Conservation (phyloP, 1,140 invertebrate genomes). For the Helicoverpa zea region DNA sequence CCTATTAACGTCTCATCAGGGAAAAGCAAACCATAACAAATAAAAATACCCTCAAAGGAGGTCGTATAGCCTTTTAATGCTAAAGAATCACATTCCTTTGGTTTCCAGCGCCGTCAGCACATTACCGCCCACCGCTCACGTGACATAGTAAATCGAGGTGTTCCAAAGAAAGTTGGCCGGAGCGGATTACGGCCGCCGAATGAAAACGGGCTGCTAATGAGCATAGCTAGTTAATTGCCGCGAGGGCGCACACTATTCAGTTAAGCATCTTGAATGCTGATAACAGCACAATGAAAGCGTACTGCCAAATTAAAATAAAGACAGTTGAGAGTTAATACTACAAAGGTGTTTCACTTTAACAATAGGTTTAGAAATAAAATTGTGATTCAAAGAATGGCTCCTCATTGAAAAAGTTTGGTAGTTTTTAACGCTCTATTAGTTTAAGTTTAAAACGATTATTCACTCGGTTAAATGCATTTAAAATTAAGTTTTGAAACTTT, state of each 20-base stretch:
- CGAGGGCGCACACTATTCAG: slow-evolving; percentile 64
- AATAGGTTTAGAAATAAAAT: not conserved
- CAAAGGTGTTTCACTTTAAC: too few species aligned
- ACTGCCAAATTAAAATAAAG: slow-evolving; percentile 6
- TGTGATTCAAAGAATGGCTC: too few species aligned
- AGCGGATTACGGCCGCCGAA: slow-evolving; percentile 72
- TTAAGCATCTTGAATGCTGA: slow-evolving; percentile 65
- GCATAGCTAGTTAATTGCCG: slow-evolving; percentile 74
- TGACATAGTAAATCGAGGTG: slow-evolving; percentile 71
- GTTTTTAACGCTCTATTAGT: too few species aligned
- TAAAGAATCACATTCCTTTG: slow-evolving; percentile 54
- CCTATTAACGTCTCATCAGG: too few species aligned
- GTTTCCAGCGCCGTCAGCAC: slow-evolving; percentile 57
- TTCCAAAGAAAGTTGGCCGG: slow-evolving; percentile 67
- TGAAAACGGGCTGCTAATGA: slow-evolving; percentile 79
- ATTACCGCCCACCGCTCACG: slow-evolving; percentile 60
- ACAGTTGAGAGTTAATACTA: too few species aligned
- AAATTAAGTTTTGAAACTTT: too few species aligned
- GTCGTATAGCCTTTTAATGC: slow-evolving; percentile 34
- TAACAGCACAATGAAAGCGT: slow-evolving; percentile 63
- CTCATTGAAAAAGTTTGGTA: too few species aligned
- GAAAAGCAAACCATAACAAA: too few species aligned
- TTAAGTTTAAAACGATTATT: too few species aligned
- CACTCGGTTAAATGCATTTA: too few species aligned
- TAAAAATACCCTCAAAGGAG: not conserved